Evolutionary conservation across 2,888 invertebrate species (phyloP).

Genomic region (Crocallis elinguaria): DNA sequence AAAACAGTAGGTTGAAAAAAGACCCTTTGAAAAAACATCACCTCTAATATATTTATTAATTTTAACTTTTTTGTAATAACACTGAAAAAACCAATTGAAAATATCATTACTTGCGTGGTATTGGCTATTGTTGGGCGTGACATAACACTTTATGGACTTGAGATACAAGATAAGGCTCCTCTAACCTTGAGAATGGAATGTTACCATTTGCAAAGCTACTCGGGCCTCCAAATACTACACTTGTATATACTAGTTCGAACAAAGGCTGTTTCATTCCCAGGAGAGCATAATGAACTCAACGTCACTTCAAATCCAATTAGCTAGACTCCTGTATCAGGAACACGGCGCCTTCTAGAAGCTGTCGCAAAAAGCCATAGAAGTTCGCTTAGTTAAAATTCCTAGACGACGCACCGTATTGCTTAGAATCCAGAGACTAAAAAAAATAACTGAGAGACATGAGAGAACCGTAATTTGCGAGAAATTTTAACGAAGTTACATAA

Average conservation of each 20-base stretch:
- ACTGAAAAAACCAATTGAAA: constrained; percentile 8
- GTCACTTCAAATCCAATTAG: constrained; percentile 54
- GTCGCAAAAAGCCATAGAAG: constrained; percentile 46
- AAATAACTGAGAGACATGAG: constrained; percentile 5
- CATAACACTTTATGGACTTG: constrained; percentile 61
- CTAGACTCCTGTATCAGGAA: constrained; percentile 42
- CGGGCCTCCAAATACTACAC: constrained; percentile 32
- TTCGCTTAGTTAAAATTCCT: constrained; percentile 34
- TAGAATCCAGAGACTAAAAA: constrained; percentile 13
- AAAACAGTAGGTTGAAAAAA: too few species aligned
- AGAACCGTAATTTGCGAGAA: constrained; percentile 21
- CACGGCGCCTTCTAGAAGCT: constrained; percentile 37
- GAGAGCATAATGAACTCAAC: constrained; percentile 30
- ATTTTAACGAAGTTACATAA: constrained; percentile 26
- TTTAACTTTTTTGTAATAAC: constrained; percentile 13
- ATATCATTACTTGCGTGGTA: constrained; percentile 5
- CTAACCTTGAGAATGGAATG: constrained; percentile 80
- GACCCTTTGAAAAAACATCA: background rate
- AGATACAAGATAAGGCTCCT: constrained; percentile 62
- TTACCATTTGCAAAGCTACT: constrained; percentile 55
- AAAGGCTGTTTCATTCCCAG: constrained; percentile 31
- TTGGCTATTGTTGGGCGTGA: constrained; percentile 44
- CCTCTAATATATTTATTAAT: background rate
- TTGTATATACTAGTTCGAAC: constrained; percentile 23
- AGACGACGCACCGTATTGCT: constrained; percentile 5